Evolutionary conservation across 2,113 vertebrate genomes (phyloP).

Genomic region (Corydoras maculifer): DNA sequence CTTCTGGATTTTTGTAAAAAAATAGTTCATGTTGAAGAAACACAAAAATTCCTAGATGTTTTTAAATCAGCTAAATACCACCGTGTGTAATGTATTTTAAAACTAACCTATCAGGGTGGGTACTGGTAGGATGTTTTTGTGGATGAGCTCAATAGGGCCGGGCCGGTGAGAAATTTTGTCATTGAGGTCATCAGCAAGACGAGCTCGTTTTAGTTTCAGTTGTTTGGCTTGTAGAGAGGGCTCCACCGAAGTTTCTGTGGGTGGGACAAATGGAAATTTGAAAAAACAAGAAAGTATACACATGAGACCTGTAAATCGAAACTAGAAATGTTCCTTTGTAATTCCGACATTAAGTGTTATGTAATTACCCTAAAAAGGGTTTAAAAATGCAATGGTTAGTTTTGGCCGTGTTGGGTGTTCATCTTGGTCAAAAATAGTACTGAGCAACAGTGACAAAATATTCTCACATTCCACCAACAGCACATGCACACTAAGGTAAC

Average conservation of each 20-base stretch:
- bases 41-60: no score
- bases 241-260: slow-evolving; percentile 90
- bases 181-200: slow-evolving; percentile 92
- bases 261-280: not conserved
- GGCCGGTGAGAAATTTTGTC: slow-evolving; percentile 95
- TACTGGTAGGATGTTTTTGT: slow-evolving; percentile 96
- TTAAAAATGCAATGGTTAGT: not conserved
- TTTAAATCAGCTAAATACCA: not conserved
- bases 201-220: slow-evolving; percentile 89
- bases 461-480: no score
- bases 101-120: slow-evolving; percentile 53
- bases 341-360: not conserved
- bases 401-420: not conserved
- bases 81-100: no score
- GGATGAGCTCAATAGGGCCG: slow-evolving; percentile 90
- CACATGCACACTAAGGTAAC: no score
- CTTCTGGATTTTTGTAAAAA: no score
- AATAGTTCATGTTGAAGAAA: no score
- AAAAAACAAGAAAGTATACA: slow-evolving; percentile 36
- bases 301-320: slow-evolving; percentile 45
- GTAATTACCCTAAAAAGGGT: not conserved
- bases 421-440: not conserved
- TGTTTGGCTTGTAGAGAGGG: slow-evolving; percentile 96
- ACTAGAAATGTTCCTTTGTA: not conserved
- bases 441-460: not conserved